phyloP scores from a whole-genome alignment of 2,113 vertebrate species.

The Bettongia penicillata region DNA sequence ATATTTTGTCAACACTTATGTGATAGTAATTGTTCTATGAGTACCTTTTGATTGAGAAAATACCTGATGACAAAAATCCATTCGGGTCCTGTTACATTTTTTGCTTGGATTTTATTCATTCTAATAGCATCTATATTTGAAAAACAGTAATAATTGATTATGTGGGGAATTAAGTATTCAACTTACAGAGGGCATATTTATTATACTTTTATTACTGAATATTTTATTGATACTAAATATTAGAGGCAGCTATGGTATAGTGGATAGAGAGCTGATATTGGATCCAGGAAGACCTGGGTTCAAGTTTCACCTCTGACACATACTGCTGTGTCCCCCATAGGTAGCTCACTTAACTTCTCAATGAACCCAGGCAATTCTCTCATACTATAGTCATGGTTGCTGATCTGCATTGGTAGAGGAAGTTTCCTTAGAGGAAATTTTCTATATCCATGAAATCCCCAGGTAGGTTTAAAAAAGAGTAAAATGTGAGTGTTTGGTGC shows the following conservation, averaged over 20 bases:
- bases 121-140: not conserved
- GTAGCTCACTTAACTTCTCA: not conserved
- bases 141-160: not conserved
- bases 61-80: not conserved
- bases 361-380: not conserved
- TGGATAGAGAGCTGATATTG: not conserved
- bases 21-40: not conserved
- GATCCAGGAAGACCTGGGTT: not conserved
- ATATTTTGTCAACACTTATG: not conserved
- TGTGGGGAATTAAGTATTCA: not conserved
- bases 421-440: not conserved
- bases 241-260: not conserved
- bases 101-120: not conserved
- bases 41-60: not conserved
- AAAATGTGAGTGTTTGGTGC: not conserved
- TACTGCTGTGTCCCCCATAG: not conserved
- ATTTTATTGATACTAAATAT: not conserved
- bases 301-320: not conserved
- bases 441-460: not conserved
- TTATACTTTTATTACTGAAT: not conserved
- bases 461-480: not conserved
- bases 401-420: not conserved
- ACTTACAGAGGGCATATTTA: not conserved
- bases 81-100: not conserved
- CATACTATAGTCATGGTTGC: not conserved